A percentile compares a stretch with the other conserved stretches of the same genome.
Evolutionary conservation across 1,140 invertebrate genomes (phyloP).

Genomic region (Drosophila triauraria): DNA sequence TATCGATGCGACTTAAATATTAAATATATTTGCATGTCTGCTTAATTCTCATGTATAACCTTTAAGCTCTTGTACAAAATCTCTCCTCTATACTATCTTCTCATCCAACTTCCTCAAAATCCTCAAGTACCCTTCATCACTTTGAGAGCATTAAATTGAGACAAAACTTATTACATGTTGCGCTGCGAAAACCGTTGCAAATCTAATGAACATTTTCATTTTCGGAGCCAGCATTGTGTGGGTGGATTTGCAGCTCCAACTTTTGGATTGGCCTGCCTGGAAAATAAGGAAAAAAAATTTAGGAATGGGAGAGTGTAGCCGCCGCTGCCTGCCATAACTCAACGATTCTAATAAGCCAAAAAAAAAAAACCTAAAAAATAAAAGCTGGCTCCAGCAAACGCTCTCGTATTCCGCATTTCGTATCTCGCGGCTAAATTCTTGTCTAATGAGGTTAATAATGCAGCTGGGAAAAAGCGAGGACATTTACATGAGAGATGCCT

Average conservation of each 20-base stretch:
- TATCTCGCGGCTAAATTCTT: constrained; percentile 57
- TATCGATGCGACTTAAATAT: background rate
- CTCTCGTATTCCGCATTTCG: constrained; percentile 23
- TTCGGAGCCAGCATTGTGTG: constrained; percentile 60
- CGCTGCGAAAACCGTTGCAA: constrained; percentile 77
- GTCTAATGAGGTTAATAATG: constrained; percentile 58
- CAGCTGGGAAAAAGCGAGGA: constrained; percentile 36
- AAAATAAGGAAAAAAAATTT: constrained; percentile 34
- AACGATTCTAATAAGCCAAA: constrained; percentile 73
- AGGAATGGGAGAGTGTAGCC: constrained; percentile 23
- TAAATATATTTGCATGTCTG: background rate
- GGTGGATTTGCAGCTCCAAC: constrained; percentile 48
- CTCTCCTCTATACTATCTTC: too few relatives aligned
- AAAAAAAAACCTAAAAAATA: constrained; percentile 2
- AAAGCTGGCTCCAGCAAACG: constrained; percentile 28
- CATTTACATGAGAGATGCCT: constrained; percentile 31
- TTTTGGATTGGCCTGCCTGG: constrained; percentile 29
- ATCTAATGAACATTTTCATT: constrained; percentile 82
- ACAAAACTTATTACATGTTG: constrained; percentile 78
- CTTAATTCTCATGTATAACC: background rate
- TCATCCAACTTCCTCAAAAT: background rate
- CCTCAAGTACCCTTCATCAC: background rate
- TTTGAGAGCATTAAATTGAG: constrained; percentile 37
- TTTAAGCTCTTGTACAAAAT: background rate
- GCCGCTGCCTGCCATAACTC: constrained; percentile 64